phyloP scores from a whole-genome alignment of 2,888 invertebrate species.

The Polyommatus iphigenia region DNA sequence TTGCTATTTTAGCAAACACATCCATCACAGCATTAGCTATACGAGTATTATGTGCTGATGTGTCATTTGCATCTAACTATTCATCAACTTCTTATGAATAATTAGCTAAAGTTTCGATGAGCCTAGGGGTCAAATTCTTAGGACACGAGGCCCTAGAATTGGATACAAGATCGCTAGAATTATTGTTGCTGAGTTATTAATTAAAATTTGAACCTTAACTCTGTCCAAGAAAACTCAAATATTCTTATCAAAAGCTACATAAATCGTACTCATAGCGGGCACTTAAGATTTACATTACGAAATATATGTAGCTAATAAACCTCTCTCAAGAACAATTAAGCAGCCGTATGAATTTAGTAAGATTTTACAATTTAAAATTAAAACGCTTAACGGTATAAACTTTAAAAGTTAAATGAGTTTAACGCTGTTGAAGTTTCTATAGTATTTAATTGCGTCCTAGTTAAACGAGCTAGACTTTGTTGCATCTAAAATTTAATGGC shows the following conservation, averaged over 20 bases:
- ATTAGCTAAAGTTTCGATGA: background rate
- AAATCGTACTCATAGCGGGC: background rate
- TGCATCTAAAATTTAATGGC: slow-evolving; percentile 13
- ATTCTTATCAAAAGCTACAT: background rate
- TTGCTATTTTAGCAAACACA: slow-evolving; percentile 19
- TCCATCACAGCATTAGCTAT: background rate
- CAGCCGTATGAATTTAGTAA: slow-evolving; percentile 18
- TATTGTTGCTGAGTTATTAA: background rate
- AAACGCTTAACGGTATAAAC: slow-evolving; percentile 26
- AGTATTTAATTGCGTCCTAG: slow-evolving; percentile 33
- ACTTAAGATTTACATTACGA: slow-evolving; percentile 14
- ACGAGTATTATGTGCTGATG: background rate
- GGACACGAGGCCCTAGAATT: background rate
- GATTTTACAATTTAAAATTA: slow-evolving; percentile 27
- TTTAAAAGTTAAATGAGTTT: slow-evolving; percentile 31
- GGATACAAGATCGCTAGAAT: background rate
- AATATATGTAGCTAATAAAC: slow-evolving; percentile 16
- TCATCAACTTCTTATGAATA: background rate
- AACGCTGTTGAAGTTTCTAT: slow-evolving; percentile 27
- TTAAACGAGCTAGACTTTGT: slow-evolving; percentile 29
- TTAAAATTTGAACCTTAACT: background rate
- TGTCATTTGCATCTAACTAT: background rate
- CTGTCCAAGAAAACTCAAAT: background rate
- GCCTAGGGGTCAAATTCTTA: too few species aligned
- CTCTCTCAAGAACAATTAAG: slow-evolving; percentile 24